These are phyloP conservation scores for Popillia japonica DNA, from an alignment of 1,140 invertebrate genomes.

Conservation along the genomic window DNA sequence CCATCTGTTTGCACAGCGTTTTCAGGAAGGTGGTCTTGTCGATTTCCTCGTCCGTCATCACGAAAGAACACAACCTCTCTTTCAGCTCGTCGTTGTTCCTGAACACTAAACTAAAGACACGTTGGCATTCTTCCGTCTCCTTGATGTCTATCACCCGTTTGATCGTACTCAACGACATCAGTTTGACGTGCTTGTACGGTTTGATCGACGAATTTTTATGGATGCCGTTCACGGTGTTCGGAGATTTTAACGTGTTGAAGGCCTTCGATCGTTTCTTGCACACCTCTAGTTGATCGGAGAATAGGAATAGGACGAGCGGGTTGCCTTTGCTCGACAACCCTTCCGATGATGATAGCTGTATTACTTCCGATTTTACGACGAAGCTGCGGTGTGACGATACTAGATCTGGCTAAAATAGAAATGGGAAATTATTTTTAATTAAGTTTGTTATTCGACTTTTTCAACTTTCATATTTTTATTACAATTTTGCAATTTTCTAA, in stretches of 20 bases:
- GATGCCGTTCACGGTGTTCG: conserved; percentile 65
- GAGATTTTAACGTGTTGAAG: conserved; percentile 75
- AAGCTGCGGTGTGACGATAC: conserved; percentile 92
- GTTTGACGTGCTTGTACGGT: conserved; percentile 89
- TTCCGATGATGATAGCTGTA: conserved; percentile 80
- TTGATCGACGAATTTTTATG: conserved; percentile 63
- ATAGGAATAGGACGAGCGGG: conserved; percentile 88
- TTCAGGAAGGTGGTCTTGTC: conserved; percentile 83
- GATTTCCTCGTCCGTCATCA: conserved; percentile 79
- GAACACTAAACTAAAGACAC: conserved; percentile 88
- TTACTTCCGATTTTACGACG: conserved; percentile 86
- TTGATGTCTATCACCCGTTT: conserved; percentile 90
- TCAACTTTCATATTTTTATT: too few species aligned
- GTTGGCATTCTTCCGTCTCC: conserved; percentile 88
- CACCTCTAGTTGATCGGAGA: conserved; percentile 93
- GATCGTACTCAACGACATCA: conserved; percentile 86
- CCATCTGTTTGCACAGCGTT: conserved; percentile 85
- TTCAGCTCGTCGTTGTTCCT: conserved; percentile 84
- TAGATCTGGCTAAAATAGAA: conserved; percentile 74
- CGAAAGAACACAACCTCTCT: conserved; percentile 88
- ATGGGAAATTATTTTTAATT: not conserved
- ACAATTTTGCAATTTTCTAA: too few species aligned
- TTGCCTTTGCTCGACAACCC: conserved; percentile 84
- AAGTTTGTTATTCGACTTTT: too few species aligned
- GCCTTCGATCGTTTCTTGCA: conserved; percentile 86